phyloP scores from a whole-genome alignment of 2,888 invertebrate genomes.

The Hemicrepidius hirtus region DNA sequence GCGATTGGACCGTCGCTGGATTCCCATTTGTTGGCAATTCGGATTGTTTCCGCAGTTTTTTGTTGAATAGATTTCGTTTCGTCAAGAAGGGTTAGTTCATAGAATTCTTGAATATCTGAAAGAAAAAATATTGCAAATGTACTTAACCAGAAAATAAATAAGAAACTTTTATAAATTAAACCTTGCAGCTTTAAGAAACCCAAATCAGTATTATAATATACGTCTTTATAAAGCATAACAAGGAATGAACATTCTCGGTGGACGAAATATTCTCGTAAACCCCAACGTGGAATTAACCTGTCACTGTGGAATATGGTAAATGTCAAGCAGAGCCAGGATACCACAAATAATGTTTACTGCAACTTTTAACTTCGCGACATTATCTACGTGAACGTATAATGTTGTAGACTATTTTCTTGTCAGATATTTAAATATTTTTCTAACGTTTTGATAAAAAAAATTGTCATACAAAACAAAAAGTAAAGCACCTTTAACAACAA shows the following conservation, averaged over 20 bases:
- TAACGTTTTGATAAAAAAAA: too few relatives aligned
- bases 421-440: too few relatives aligned
- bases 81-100: constrained; percentile 96
- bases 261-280: constrained; percentile 1
- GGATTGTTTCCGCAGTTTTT: constrained; percentile 96
- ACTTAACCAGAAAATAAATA: too few relatives aligned
- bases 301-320: constrained; percentile 2
- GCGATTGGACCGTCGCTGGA: constrained; percentile 79
- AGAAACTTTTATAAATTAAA: too few relatives aligned
- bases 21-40: constrained; percentile 97
- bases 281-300: constrained; percentile 15
- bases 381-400: not conserved
- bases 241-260: not conserved
- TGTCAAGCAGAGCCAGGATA: constrained; percentile 9
- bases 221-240: not conserved
- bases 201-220: not conserved
- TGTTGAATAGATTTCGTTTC: constrained; percentile 96
- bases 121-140: constrained; percentile 57
- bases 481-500: too few relatives aligned
- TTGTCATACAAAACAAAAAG: too few relatives aligned
- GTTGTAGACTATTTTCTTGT: not conserved
- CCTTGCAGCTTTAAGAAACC: too few relatives aligned
- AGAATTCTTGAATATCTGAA: constrained; percentile 99
- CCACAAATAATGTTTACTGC: not conserved
- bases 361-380: not conserved